These are phyloP conservation scores for Perithous albicinctus DNA, from an alignment of 2,888 invertebrate species.

Conservation along the genomic window DNA sequence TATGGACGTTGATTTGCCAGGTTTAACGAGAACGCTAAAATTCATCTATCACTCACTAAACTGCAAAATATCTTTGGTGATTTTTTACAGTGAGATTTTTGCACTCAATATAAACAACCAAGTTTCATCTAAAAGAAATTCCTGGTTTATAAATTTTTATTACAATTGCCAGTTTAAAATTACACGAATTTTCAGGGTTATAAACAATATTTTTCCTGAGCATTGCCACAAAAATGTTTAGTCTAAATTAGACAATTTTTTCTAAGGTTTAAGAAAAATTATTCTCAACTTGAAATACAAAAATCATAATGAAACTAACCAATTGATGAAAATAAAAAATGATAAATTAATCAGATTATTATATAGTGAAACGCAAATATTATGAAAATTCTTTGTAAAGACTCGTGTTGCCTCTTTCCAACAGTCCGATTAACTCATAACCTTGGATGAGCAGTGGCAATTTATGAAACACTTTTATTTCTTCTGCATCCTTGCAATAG, in stretches of 20 bases:
- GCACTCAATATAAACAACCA: background rate
- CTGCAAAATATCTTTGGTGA: background rate
- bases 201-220: too few relatives aligned
- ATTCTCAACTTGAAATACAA: too few relatives aligned
- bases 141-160: background rate
- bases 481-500: constrained; percentile 16
- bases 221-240: too few relatives aligned
- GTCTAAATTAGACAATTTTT: too few relatives aligned
- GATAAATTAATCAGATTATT: background rate
- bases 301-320: background rate
- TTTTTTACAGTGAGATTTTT: background rate
- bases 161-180: background rate
- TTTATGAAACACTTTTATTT: constrained; percentile 2
- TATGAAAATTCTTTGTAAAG: background rate
- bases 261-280: too few relatives aligned
- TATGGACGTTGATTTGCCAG: constrained; percentile 82
- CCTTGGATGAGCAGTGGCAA: background rate
- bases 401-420: background rate
- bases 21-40: constrained; percentile 81
- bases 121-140: background rate
- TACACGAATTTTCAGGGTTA: too few relatives aligned
- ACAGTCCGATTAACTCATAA: constrained; percentile 1
- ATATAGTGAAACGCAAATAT: background rate
- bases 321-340: background rate
- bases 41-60: constrained; percentile 66